A percentile compares a stretch with the other conserved stretches of the same genome.
Conservation (phyloP, 2,888 invertebrate genomes). For the Mystacides longicornis region DNA sequence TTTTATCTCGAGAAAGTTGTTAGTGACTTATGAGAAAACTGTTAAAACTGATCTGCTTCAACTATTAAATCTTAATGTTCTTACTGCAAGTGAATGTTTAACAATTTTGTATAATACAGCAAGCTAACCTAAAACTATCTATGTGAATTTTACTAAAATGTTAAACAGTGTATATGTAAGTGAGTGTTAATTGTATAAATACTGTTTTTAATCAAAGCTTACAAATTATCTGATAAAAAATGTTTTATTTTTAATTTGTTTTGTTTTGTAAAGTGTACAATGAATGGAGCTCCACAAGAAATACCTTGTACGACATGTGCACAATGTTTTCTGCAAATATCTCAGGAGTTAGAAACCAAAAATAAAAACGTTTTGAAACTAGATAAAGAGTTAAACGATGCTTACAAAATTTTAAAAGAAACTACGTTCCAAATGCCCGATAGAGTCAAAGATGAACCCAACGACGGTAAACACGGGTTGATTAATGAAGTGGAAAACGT, state of each 20-base stretch:
- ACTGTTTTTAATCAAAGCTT: neutral
- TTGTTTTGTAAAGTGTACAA: slow-evolving; percentile 4
- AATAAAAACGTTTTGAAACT: slow-evolving; percentile 26
- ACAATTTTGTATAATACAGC: no score
- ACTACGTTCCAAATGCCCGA: slow-evolving; percentile 5
- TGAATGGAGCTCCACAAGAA: slow-evolving; percentile 8
- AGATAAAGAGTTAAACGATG: slow-evolving; percentile 21
- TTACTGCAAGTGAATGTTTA: no score
- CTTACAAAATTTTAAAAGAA: slow-evolving; percentile 21
- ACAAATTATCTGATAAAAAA: slow-evolving; percentile 1
- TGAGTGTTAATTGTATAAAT: no score
- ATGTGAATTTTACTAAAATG: slow-evolving; percentile 23
- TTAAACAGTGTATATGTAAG: slow-evolving; percentile 24
- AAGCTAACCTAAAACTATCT: no score
- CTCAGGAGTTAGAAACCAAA: slow-evolving; percentile 18
- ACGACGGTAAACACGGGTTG: slow-evolving; percentile 8
- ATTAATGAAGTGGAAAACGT: slow-evolving; percentile 28
- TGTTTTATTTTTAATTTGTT: slow-evolving; percentile 5
- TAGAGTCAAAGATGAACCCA: neutral
- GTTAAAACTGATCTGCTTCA: no score
- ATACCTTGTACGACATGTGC: slow-evolving; percentile 16
- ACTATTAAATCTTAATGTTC: no score
- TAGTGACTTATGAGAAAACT: no score
- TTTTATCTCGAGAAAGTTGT: no score
- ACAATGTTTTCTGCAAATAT: slow-evolving; percentile 16